Evolutionary conservation across 2,797 vertebrate genomes (phyloP), one percentile per base, ranked within the genome.

Genomic region (Prionace glauca): DNA sequence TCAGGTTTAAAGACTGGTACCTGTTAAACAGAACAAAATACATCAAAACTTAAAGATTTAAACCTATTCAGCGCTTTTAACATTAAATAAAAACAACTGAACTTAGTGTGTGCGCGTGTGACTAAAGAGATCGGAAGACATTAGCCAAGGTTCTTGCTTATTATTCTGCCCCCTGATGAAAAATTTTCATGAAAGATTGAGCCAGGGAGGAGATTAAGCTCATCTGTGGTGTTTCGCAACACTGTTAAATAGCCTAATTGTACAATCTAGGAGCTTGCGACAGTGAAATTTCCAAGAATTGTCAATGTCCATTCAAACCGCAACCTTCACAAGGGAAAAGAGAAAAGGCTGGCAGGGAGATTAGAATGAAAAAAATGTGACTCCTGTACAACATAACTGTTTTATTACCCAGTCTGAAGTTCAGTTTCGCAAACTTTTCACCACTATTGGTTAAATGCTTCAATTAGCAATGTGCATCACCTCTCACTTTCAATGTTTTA

Each of bases 1-100:
- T 99, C 96, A 99, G 98, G 97, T 98, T 99, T 96, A 99, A 97
- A 20, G 99, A 99, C 97, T 99, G 99, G 97, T 99, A 99, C 99
- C 99, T 99, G 97, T 60, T 50, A 41, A 79, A 36, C 24, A 95
- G 20, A 74, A 50, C 74, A 86, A 88, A 86, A 29, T 77, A 81
- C 56, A 77, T 67, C 45, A 79, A 86, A 45, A 18, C 24, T 67
- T 67, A 36, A 77, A 87, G 45, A 29, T 65, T 67, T 62, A 45
- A 93, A 60, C 41, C 36, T 92, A 87, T 87, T 56, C 5, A 56
- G 50, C 50, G 32, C 16, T 91, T 62, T 29, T 81, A 69, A 1
- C 20, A 84, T 41, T 20, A 84, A 41, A 84, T 18, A 41, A 84
- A 84, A 56, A 56, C 79, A 84, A 84, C 14, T 60, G 24, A 50